Conservation (phyloP, 1,140 invertebrate genomes). For the Achroia grisella region DNA sequence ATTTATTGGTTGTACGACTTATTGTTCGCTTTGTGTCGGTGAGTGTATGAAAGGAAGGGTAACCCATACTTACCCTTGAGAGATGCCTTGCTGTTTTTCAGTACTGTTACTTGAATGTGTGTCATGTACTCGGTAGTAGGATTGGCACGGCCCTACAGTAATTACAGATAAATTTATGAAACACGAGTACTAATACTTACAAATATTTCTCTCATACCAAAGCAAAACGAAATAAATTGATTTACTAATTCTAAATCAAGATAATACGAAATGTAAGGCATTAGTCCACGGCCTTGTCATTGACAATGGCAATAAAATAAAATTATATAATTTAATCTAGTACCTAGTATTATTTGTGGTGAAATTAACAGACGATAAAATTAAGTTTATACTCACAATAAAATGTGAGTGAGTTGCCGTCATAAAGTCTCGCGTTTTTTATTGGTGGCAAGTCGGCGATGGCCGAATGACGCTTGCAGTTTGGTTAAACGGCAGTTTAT, state of each 20-base stretch:
- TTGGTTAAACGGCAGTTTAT: constrained; percentile 73
- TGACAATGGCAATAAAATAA: constrained; percentile 44
- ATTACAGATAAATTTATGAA: too few species aligned
- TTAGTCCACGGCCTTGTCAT: constrained; percentile 40
- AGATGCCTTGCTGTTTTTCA: constrained; percentile 2
- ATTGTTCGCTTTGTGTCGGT: constrained; percentile 46
- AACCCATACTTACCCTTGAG: constrained; percentile 12
- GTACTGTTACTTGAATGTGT: too few species aligned
- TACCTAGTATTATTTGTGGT: constrained; percentile 70
- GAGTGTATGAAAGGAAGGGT: constrained; percentile 25
- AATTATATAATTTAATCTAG: constrained; percentile 57
- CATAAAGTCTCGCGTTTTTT: constrained; percentile 73
- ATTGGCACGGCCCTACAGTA: too few species aligned
- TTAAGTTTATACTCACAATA: constrained; percentile 73
- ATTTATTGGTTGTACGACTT: constrained; percentile 57
- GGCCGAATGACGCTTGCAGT: constrained; percentile 70
- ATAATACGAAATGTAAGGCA: constrained; percentile 16
- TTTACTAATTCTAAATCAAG: not conserved
- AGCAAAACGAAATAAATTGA: too few species aligned
- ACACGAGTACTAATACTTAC: too few species aligned
- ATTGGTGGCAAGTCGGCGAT: constrained; percentile 64
- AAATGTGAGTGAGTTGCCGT: constrained; percentile 72
- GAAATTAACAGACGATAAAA: constrained; percentile 74
- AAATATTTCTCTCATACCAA: too few species aligned
- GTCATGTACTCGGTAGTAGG: too few species aligned